Base-by-base conservation (phyloP, 2,888 invertebrate species). In the Imbricaverruca yamaguchii region DNA sequence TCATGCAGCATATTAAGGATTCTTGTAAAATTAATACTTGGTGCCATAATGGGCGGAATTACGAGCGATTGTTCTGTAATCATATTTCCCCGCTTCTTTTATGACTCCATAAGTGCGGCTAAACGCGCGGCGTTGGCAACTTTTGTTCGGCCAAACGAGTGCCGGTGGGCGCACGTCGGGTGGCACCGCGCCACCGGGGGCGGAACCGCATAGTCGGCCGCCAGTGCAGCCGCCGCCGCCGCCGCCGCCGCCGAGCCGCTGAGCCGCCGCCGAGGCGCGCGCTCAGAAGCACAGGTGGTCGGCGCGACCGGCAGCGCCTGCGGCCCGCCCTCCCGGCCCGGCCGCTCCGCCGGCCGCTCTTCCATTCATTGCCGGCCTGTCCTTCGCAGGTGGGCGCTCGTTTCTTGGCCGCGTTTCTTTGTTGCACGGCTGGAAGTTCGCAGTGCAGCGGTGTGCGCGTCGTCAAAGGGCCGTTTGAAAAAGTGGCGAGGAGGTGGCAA, bases 1-100 rank as follows among this genome's bases (percentile, higher is more conserved):
- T 18, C 74, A 74, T 74, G 74, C 74, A 74, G 74, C 74, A 74
- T 74, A 74, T 74, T 74, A 74, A 74, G 74, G 74, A 74, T 74
- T 74, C 74, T 74, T 74, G 74, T 74, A 74, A 74, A 74, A 74
- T 74, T 74, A 74, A 74, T 74, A 74, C 74, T 74, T 74, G 53
- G 53, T 53, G 10, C 18, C 53, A 74, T 74, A 74, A 74, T 74
- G 25, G 74, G 10, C 74, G 74, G 74, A 21, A 74, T 74, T 74
- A 74, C 74, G 74, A 74, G 74, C 53, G 74, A 74, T 74, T 74
- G 74, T 74, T 74, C 74, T 74, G 74, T 74, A 74, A 74, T 74
- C 74, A 74, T 74, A 74, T 39, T 74, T 74, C 74, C 69, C 74
- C 74, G 74, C 74, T 53, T 39, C 74, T 74, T 74, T 74, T 74